A percentile compares a stretch with the other conserved stretches of the same genome.
Conservation (phyloP, 2,797 vertebrate genomes). For the Epinephelus malabaricus region DNA sequence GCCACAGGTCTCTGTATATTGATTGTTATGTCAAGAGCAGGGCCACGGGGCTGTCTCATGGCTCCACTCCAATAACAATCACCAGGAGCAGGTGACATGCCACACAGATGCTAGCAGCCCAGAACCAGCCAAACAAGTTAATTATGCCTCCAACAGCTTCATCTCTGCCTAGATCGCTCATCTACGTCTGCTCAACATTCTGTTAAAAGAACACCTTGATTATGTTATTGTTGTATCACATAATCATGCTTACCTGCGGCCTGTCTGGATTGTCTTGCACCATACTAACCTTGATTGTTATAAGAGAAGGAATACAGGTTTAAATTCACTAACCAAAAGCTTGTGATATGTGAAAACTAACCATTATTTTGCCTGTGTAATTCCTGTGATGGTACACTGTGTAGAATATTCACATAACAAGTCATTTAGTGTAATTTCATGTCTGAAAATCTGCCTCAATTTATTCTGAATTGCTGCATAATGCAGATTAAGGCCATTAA, state of each 20-base stretch:
- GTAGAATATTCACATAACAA: conserved; percentile 37
- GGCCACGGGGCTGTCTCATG: conserved; percentile 58
- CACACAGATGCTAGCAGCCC: conserved; percentile 65
- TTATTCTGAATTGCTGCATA: conserved; percentile 11
- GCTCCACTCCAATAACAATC: conserved; percentile 78
- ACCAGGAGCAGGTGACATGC: conserved; percentile 71
- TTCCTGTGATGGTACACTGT: conserved; percentile 10
- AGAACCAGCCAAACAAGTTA: conserved; percentile 73
- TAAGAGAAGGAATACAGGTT: conserved; percentile 10
- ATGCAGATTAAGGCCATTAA: background rate
- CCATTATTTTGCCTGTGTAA: conserved; percentile 27
- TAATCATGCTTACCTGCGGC: conserved; percentile 39
- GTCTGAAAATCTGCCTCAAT: conserved; percentile 2
- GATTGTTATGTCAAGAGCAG: conserved; percentile 73
- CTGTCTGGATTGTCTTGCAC: conserved; percentile 52
- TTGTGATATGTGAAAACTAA: conserved; percentile 38
- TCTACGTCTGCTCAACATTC: conserved; percentile 23
- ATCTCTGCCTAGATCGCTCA: conserved; percentile 59
- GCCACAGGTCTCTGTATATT: conserved; percentile 71
- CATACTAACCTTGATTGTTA: conserved; percentile 41
- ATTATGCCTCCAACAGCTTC: conserved; percentile 76
- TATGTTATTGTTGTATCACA: conserved; percentile 27
- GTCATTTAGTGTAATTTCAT: conserved; percentile 30
- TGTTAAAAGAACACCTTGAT: conserved; percentile 16
- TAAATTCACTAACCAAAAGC: conserved; percentile 44